phyloP scores from a whole-genome alignment of 2,888 invertebrate genomes.

The Nipponacmea schrenckii region DNA sequence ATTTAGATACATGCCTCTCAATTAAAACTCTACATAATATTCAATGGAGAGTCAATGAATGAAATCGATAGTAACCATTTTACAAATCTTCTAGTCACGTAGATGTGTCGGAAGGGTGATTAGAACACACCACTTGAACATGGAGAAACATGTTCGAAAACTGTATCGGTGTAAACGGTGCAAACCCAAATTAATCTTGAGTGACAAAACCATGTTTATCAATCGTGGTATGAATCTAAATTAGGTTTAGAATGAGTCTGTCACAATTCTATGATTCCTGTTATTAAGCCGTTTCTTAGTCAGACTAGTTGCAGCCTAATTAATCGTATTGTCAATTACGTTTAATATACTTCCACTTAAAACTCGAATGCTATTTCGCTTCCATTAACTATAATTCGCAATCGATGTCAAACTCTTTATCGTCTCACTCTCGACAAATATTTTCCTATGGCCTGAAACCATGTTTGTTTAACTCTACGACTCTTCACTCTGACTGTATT shows the following conservation, averaged over 20 bases:
- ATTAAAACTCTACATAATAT: slow-evolving; percentile 1
- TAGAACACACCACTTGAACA: not conserved
- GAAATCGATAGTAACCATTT: slow-evolving; percentile 1
- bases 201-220: not conserved
- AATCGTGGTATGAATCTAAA: slow-evolving; percentile 5
- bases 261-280: not conserved
- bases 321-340: slow-evolving; percentile 8
- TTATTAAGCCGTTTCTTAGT: not conserved
- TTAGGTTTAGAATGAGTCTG: not conserved
- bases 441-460: slow-evolving; percentile 5
- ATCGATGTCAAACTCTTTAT: slow-evolving; percentile 2
- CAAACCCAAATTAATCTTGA: not conserved
- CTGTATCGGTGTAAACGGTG: not conserved
- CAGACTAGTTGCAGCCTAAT: slow-evolving; percentile 6
- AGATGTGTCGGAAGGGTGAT: not conserved
- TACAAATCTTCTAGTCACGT: not conserved
- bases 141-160: not conserved
- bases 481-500: not conserved
- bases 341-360: slow-evolving; percentile 8
- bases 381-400: not conserved
- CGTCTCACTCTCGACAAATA: not conserved
- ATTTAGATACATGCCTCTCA: not conserved
- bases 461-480: slow-evolving; percentile 1
- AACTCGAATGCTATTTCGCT: slow-evolving; percentile 5
- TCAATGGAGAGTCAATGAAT: not conserved